Percentiles rank a stretch among this genome's conserved stretches.
phyloP scores from a whole-genome alignment of 2,888 invertebrate species.

The Dioctria linearis region DNA sequence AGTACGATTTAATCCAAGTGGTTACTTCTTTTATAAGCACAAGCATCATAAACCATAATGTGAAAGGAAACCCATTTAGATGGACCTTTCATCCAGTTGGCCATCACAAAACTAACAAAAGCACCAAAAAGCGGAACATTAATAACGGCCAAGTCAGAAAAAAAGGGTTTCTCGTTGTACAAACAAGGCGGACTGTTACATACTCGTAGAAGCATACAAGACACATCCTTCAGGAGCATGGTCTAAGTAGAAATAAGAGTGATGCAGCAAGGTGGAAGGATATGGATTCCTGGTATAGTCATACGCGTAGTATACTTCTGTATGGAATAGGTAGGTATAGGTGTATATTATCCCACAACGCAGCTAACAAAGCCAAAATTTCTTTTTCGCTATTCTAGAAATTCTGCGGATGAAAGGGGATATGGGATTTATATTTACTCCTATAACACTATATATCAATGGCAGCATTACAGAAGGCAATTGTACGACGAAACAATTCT shows the following conservation, averaged over 20 bases:
- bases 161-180: conserved; percentile 31
- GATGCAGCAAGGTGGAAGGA: conserved; percentile 1
- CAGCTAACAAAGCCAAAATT: conserved; percentile 53
- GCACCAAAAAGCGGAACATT: conserved; percentile 47
- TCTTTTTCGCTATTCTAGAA: conserved; percentile 46
- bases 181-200: conserved; percentile 14
- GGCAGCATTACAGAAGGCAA: conserved; percentile 29
- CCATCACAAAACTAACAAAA: conserved; percentile 51
- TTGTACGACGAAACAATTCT: conserved; percentile 49
- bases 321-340: not conserved
- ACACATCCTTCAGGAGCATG: not conserved
- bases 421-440: conserved; percentile 6
- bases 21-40: too few species aligned
- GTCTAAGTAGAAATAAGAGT: conserved; percentile 2
- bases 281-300: not conserved
- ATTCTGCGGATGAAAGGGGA: conserved; percentile 39
- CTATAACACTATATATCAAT: not conserved
- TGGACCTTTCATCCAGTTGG: conserved; percentile 52
- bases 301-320: too few species aligned
- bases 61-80: conserved; percentile 46
- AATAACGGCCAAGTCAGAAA: conserved; percentile 49
- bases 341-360: conserved; percentile 17
- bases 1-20: too few species aligned
- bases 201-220: not conserved
- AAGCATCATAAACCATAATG: conserved; percentile 38